phyloP scores from a whole-genome alignment of 2,797 vertebrate species.

The Oceanodroma leucorhoa region DNA sequence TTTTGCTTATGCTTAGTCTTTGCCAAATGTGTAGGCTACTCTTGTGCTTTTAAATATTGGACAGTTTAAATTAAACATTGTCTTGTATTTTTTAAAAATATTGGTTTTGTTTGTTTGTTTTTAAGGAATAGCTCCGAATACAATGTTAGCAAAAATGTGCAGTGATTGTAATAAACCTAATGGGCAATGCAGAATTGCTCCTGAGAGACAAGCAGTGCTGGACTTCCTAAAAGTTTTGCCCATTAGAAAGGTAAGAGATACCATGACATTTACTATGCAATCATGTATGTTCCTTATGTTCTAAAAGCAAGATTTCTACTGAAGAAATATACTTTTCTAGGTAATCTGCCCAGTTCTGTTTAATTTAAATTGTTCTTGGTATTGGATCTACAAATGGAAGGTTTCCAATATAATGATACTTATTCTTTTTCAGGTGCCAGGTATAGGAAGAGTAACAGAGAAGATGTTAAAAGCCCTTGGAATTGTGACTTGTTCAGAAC shows the following conservation, averaged over 20 bases:
- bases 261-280: background rate
- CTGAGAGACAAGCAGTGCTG: slow-evolving; percentile 84
- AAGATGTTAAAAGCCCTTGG: slow-evolving; percentile 91
- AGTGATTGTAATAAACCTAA: slow-evolving; percentile 98
- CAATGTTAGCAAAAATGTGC: slow-evolving; percentile 95
- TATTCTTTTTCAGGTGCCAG: slow-evolving; percentile 82
- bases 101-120: background rate
- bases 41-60: background rate
- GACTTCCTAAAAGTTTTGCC: slow-evolving; percentile 90
- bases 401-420: background rate
- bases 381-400: background rate
- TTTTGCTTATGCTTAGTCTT: background rate
- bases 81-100: background rate
- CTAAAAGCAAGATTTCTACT: background rate
- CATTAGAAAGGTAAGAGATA: slow-evolving; percentile 89
- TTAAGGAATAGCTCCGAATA: slow-evolving; percentile 96
- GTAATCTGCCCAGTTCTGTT: background rate
- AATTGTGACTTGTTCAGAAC: slow-evolving; percentile 86
- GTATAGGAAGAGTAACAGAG: slow-evolving; percentile 97
- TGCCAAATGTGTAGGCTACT: background rate
- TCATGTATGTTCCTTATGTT: background rate
- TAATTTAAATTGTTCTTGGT: background rate
- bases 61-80: background rate
- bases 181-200: slow-evolving; percentile 87
- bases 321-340: background rate